Conservation (phyloP, 2,888 invertebrate genomes). For the Anthoptus insignis region DNA sequence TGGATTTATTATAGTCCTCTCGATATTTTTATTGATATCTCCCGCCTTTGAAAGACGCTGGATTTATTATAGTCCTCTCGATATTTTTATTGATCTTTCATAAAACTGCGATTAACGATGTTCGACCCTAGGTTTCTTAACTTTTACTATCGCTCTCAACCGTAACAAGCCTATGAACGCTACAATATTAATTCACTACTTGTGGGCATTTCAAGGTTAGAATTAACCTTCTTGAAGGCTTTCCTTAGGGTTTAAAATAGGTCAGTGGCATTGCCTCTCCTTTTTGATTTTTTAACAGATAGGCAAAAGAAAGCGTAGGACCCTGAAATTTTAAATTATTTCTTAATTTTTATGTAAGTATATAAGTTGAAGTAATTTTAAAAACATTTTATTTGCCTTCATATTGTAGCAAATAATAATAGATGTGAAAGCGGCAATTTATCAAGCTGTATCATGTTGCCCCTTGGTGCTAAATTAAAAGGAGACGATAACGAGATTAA, state of each 20-base stretch:
- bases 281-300: too few species aligned
- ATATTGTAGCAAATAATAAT: too few species aligned
- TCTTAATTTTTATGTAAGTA: too few species aligned
- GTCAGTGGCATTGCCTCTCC: too few species aligned
- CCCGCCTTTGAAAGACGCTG: constrained; percentile 38
- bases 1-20: constrained; percentile 66
- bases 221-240: constrained; percentile 18
- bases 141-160: constrained; percentile 3
- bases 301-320: too few species aligned
- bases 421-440: background rate
- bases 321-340: too few species aligned
- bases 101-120: constrained; percentile 67
- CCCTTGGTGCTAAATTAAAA: constrained; percentile 2
- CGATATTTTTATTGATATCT: constrained; percentile 75
- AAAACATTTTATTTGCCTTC: too few species aligned
- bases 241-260: too few species aligned
- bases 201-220: constrained; percentile 25
- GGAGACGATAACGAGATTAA: constrained; percentile 20
- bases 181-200: constrained; percentile 26
- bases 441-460: background rate
- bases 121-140: too few species aligned
- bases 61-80: constrained; percentile 66
- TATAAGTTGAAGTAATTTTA: too few species aligned
- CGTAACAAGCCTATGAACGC: too few species aligned
- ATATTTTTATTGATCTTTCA: constrained; percentile 74